Base-by-base conservation (phyloP, 2,113 vertebrate genomes). In the Caretta caretta region DNA sequence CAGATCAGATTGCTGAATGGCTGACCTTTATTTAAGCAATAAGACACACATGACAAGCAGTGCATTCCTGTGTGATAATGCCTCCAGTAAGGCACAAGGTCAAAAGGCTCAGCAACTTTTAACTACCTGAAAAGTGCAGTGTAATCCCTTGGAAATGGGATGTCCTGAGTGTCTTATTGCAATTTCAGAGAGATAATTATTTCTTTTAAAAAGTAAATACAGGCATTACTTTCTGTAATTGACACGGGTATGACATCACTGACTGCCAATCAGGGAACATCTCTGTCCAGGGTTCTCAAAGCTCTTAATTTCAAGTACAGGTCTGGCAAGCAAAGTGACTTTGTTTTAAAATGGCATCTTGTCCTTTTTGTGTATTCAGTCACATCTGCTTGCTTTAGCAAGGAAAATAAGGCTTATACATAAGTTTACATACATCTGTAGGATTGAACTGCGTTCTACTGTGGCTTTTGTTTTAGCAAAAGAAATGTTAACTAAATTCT, bases 131-230 rank as follows among this genome's bases (percentile, higher is more conserved):
- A 93, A 94, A 96, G 90, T 90, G 92, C 96, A 69, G 4, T 31
- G 93, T 97, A 97, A 97, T 97, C 96, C 95, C 92, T 92, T 79
- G 92, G 80, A 97, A 97, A 97, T 95, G 86, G 96, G 90, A 83
- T 96, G 94, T 93, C 92, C 95, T 0, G 92, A 12, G 1, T 94
- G 94, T 93, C 87, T 97, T 95, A 97, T 69, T 92, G 90, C 95
- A 95, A 57, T 72, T 88, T 54, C 84, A 54, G 57, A 35, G 84
- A 82, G 95, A 91, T 91, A 97, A 92, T 97, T 56, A 92, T 56
- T 97, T 94, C 65, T 97, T 93, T 96, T 75, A 85, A 46, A 78
- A 97, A 89, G 96, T 76, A 82, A 84, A 20, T 57, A 6, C 65
- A 8, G 92, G 93, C 90, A 93, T 97, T 97, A 92, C 48, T 25